A percentile compares a stretch with the other conserved stretches of the same genome.
These are phyloP conservation scores for Sebastolobus altivelis DNA, from an alignment of 2,797 vertebrate species.

Conservation along the genomic window DNA sequence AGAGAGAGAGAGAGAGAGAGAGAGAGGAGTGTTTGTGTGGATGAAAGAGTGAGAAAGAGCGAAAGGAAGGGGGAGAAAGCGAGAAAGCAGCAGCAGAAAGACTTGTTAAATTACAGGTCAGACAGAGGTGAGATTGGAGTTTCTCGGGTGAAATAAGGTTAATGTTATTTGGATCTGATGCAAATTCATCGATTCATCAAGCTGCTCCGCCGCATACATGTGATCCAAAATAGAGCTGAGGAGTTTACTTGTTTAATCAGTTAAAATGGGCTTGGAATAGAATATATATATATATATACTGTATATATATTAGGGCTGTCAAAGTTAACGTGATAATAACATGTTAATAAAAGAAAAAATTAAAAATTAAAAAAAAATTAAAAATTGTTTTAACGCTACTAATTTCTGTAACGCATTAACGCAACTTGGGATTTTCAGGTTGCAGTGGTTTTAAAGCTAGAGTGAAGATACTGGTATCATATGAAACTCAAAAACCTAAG, in stretches of 20 bases:
- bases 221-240: constrained; percentile 10
- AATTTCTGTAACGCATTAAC: too few species aligned
- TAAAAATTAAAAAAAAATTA: too few species aligned
- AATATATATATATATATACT: neutral
- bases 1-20: neutral
- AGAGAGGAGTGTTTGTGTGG: constrained; percentile 26
- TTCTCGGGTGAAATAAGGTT: constrained; percentile 63
- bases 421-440: too few species aligned
- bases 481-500: too few species aligned
- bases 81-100: constrained; percentile 22
- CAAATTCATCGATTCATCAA: constrained; percentile 50
- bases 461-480: too few species aligned
- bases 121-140: constrained; percentile 58
- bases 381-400: too few species aligned
- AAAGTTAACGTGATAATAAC: too few species aligned
- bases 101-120: constrained; percentile 66
- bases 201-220: neutral
- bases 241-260: constrained; percentile 17
- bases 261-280: neutral
- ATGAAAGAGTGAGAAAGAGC: constrained; percentile 26
- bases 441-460: too few species aligned
- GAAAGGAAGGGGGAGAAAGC: neutral
- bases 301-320: too few species aligned
- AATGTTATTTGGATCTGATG: constrained; percentile 51
- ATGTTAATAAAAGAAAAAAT: too few species aligned